Base-by-base conservation (phyloP, 35 echinoderm and acorn worm species). In the Eucidaris tribuloides region DNA sequence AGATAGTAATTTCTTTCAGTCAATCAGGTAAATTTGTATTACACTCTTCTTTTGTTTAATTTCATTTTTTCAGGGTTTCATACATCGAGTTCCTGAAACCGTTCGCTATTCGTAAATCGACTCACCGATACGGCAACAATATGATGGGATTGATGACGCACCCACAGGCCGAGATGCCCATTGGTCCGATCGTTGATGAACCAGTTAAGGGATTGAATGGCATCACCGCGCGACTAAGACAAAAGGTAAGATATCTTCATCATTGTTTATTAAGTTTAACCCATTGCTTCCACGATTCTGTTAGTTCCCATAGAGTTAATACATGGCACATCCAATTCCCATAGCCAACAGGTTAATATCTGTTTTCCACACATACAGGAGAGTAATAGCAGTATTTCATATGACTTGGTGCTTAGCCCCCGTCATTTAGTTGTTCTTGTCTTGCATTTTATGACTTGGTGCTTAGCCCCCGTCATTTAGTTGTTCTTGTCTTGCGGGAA, bases 31-130 rank as follows among this genome's bases (percentile, higher is more conserved):
- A n/a, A n/a, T n/a, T 40, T 24, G 11, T 24, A 19, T 45, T 71
- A 71, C 7, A 32, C 28, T 27, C 65, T 71, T 37, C 17, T 14
- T 15, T 29, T 85, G 4, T 76, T 46, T 24, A 37, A 62, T 64
- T 63, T 45, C 49, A 11, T 23, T 35, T 49, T 49, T 84, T 9
- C 74, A 97, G 94, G 32, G 90, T 97, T 7, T 89, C 85, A 0
- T 97, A 97, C 59, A 64, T 97, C 3, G 94, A 97, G 62, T 97
- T 97, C 70, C 79, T 97, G 64, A 86, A 86, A 59, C 94, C 94
- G 22, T 92, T 97, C 82, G 94, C 94, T 18, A 20, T 84, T 23
- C 80, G 86, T 36, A 97, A 92, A 57, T 77, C 88, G 41, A 97
- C 94, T 29, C 90, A 92, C 81, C 91, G 90, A 14, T 86, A 85